Evolutionary conservation across 2,888 invertebrate genomes (phyloP), one percentile per base, ranked within the genome.

Genomic region (Therioaphis trifolii): DNA sequence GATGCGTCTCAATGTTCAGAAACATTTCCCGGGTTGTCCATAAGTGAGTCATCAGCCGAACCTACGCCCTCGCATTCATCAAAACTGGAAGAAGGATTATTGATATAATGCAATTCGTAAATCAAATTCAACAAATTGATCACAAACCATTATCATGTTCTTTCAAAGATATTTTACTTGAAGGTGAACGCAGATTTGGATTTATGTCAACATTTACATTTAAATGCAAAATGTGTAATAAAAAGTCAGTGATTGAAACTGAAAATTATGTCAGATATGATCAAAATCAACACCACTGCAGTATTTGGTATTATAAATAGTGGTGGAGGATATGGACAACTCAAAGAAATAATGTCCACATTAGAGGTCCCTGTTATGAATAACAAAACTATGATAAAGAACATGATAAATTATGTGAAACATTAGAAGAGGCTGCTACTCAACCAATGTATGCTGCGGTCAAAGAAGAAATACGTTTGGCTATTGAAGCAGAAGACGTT

Each of bases 181-280:
- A 63, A 63, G 29, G 15, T 63, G 61, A 29, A 15, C 14, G 29
- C 4, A 63, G 61, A 63, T 7, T 15, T 63, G 61, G 61, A 5
- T 63, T 27, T 29, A 63, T 29, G 61, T 63, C 29, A 29, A 29
- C 61, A 63, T 63, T 63, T 63, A 63, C 2, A 2, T 63, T 29
- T 7, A 27, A 63, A 63, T 63, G 61, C 15, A 27, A 63, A 63
- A 63, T 63, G 61, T 63, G 61, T 63, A 63, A 63, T 63, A 27
- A 15, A 63, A 63, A 29, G 29, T 63, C 15, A 15, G 61, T 63
- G 2, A 63, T 63, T 27, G 15, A 63, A 63, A 63, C 61, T 15
- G 61, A 63, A 63, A 15, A 27, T 63, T 14, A 63, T 4, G 3
- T 63, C 29, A 63, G 7, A 29, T 29, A 63, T 63, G 61, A 63